Conservation (phyloP, 2,888 invertebrate species). For the Noctuana brunneofusca region DNA sequence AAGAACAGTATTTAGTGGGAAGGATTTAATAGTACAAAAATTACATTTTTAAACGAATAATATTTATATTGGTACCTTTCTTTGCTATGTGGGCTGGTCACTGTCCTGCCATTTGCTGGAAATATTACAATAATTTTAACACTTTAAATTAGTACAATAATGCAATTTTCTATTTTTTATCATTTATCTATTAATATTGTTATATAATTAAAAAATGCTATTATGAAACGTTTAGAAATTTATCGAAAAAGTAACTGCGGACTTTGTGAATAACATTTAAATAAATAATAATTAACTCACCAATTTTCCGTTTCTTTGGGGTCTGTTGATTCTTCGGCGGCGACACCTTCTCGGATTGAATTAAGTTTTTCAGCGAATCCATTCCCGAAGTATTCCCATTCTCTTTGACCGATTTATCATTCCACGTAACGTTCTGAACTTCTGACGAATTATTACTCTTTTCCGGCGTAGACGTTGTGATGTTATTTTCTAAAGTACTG, state of each 20-base stretch:
- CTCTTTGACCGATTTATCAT: slow-evolving; percentile 33
- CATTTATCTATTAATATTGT: too few species aligned
- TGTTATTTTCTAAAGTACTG: background rate
- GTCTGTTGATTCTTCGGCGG: background rate
- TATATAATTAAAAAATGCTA: too few species aligned
- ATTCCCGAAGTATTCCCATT: slow-evolving; percentile 39
- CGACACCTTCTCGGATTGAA: slow-evolving; percentile 46
- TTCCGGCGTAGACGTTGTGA: slow-evolving; percentile 45
- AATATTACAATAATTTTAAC: slow-evolving; percentile 18
- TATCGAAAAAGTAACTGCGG: too few species aligned
- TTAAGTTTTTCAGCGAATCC: slow-evolving; percentile 47
- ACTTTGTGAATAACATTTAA: background rate
- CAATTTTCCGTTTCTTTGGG: slow-evolving; percentile 26
- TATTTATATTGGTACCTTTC: slow-evolving; percentile 36
- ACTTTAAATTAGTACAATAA: background rate
- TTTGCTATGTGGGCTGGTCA: slow-evolving; percentile 35
- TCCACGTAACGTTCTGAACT: background rate
- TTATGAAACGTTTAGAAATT: too few species aligned
- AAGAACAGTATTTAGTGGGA: too few species aligned
- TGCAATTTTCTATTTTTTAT: too few species aligned
- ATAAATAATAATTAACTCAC: slow-evolving; percentile 9
- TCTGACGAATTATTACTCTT: slow-evolving; percentile 37
- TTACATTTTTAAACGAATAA: background rate
- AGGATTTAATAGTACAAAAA: too few species aligned
- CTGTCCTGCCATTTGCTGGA: slow-evolving; percentile 41